Evolutionary conservation across 2,888 invertebrate species (phyloP).

Genomic region (Apantesis nais): DNA sequence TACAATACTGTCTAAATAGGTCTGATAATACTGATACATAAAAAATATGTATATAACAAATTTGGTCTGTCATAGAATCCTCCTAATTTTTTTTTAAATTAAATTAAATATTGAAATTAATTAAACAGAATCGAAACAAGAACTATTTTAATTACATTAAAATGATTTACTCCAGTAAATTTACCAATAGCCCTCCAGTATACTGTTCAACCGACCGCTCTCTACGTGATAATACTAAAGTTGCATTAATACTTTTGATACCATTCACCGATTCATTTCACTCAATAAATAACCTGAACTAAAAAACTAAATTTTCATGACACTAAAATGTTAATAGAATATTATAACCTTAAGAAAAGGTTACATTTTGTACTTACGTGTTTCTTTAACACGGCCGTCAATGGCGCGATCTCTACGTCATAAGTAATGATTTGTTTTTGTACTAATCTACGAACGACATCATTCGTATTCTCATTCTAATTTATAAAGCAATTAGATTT

Average conservation of each 20-base stretch:
- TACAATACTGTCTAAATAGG: neutral
- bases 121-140: neutral
- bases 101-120: too few species aligned
- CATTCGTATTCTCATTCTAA: slow-evolving; percentile 33
- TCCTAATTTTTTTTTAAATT: neutral
- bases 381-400: slow-evolving; percentile 21
- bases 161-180: neutral
- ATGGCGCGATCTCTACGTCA: slow-evolving; percentile 20
- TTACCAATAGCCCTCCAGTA: neutral
- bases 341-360: slow-evolving; percentile 1
- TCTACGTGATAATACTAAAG: neutral
- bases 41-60: neutral
- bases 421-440: slow-evolving; percentile 11
- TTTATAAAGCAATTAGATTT: slow-evolving; percentile 24
- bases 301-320: slow-evolving; percentile 7
- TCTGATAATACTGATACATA: neutral
- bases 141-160: neutral
- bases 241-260: neutral
- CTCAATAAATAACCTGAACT: neutral
- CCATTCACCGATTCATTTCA: neutral
- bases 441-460: slow-evolving; percentile 6
- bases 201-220: neutral
- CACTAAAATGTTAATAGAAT: slow-evolving; percentile 7
- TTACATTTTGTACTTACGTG: slow-evolving; percentile 13
- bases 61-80: neutral